Base-by-base conservation (phyloP, 2,113 vertebrate genomes). In the Dicerorhinus sumatrensis region DNA sequence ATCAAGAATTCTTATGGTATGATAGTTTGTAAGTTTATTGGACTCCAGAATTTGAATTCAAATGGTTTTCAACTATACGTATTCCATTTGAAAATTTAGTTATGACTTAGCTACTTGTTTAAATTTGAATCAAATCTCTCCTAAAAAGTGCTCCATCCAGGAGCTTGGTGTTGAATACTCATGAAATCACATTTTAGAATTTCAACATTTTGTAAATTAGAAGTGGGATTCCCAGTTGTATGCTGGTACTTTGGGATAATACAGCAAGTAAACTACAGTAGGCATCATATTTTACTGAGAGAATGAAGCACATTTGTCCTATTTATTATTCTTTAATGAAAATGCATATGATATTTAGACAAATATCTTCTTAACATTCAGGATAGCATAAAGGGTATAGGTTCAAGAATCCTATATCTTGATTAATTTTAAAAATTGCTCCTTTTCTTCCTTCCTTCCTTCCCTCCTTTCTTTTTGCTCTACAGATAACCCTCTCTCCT, bases 121-220 rank as follows among this genome's bases (percentile, higher is more conserved):
- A 89, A 51, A 93, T 63, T 82, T 91, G 29, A 97, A 94, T 48
- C 16, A 85, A 90, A 86, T 56, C 11, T 31, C 51, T 94, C 27
- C 23, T 79, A 20, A n/a, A 94, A 97, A 81, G 33, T 56, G 4
- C 21, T 20, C n/a, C 48, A 54, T n/a, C 16, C 2, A 36, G 48
- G 3, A 54, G 5, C 0, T 72, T 88, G 10, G 27, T 89, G 12
- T n/a, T 95, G n/a, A n/a, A 4, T 63, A 75, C 73, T 81, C 31
- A 91, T 65, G 11, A 62, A 79, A 92, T 92, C 27, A 75, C 39
- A 81, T 83, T 94, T 90, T 85, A 4, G 58, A 46, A 77, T 72
- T 93, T 76, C 33, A 1, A n/a, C 14, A 39, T 46, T 94, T 75
- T 83, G 10, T 81, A 91, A 72, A 42, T 62, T 42, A 93, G 60